Conservation (phyloP, 2,888 invertebrate genomes). For the Dromius quadrimaculatus region DNA sequence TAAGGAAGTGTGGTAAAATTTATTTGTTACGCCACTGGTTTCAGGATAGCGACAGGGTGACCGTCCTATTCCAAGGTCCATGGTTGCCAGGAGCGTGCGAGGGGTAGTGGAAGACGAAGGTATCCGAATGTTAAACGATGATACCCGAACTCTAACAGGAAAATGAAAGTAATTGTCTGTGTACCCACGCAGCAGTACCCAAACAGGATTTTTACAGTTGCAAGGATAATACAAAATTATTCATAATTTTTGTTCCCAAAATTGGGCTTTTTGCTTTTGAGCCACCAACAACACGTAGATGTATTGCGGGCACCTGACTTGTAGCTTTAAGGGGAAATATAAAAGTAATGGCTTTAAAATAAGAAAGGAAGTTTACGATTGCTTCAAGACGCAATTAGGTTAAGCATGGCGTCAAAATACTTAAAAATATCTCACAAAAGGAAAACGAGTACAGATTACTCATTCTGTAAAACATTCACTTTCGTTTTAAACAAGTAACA, state of each 20-base stretch:
- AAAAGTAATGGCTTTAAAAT: background rate
- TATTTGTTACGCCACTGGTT: conserved; percentile 25
- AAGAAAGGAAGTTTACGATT: background rate
- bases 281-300: background rate
- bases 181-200: conserved; percentile 12
- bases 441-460: conserved; percentile 19
- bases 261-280: background rate
- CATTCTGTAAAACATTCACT: conserved; percentile 20
- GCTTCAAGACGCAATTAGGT: background rate
- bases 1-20: conserved; percentile 5
- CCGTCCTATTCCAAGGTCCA: conserved; percentile 50
- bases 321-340: background rate
- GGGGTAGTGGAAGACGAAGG: conserved; percentile 21
- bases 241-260: background rate
- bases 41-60: conserved; percentile 38
- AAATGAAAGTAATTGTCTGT: conserved; percentile 43
- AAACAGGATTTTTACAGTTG: conserved; percentile 9
- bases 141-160: conserved; percentile 29
- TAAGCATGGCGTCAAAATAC: conserved; percentile 3
- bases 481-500: conserved; percentile 23
- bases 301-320: background rate
- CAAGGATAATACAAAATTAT: background rate
- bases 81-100: conserved; percentile 20
- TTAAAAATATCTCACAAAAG: conserved; percentile 27
- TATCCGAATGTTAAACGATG: conserved; percentile 11